phyloP scores from a whole-genome alignment of 2,797 vertebrate genomes.

The Tenualosa thibaudeaui region DNA sequence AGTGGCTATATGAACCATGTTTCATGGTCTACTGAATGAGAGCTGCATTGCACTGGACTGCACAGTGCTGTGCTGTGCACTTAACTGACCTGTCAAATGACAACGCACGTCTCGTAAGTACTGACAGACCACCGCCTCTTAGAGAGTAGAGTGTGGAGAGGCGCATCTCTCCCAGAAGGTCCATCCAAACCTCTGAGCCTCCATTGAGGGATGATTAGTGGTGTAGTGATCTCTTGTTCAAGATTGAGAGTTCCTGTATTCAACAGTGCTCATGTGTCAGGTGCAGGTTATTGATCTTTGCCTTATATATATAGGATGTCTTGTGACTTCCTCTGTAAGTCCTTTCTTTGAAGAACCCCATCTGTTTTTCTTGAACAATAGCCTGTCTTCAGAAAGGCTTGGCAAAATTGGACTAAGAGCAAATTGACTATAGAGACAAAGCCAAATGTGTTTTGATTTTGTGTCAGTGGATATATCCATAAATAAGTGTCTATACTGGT shows the following conservation, averaged over 20 bases:
- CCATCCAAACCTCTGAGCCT: not conserved
- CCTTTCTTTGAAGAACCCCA: slow-evolving; percentile 42
- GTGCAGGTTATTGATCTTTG: slow-evolving; percentile 61
- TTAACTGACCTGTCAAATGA: not conserved
- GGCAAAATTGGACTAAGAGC: slow-evolving; percentile 55
- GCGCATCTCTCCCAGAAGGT: not conserved
- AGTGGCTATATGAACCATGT: not conserved
- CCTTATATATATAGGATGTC: slow-evolving; percentile 62
- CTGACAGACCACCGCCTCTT: not conserved
- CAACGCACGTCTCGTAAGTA: not conserved
- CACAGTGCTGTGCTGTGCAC: too few relatives aligned
- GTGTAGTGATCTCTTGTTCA: not conserved
- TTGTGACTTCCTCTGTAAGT: slow-evolving; percentile 39
- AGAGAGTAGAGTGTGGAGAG: not conserved
- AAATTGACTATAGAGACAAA: slow-evolving; percentile 49
- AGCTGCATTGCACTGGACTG: not conserved
- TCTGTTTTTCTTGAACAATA: slow-evolving; percentile 65
- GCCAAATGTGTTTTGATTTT: slow-evolving; percentile 54
- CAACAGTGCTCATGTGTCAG: not conserved
- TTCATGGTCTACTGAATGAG: not conserved
- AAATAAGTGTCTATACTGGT: slow-evolving; percentile 45
- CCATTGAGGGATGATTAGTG: not conserved
- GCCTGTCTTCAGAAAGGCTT: slow-evolving; percentile 53
- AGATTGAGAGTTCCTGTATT: slow-evolving; percentile 5
- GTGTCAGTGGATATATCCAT: slow-evolving; percentile 52